Evolutionary conservation across 2,888 invertebrate genomes (phyloP).

Genomic region (Lamellibrachia columna): DNA sequence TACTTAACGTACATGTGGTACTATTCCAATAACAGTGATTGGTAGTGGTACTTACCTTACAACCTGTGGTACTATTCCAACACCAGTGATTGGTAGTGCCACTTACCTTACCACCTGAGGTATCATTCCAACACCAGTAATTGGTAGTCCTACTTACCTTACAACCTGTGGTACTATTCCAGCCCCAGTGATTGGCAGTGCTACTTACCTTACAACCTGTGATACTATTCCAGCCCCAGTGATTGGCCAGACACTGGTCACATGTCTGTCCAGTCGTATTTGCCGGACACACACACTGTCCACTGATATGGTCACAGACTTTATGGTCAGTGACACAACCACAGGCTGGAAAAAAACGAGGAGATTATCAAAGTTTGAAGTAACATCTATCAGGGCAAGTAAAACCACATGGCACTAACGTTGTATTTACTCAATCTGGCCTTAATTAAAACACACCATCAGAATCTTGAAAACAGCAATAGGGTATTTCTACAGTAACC

Average conservation of each 20-base stretch:
- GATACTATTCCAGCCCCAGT: slow-evolving; percentile 49
- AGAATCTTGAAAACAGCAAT: too few relatives aligned
- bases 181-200: not conserved
- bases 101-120: too few relatives aligned
- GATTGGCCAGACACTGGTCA: slow-evolving; percentile 66
- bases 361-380: not conserved
- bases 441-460: too few relatives aligned
- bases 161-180: too few relatives aligned
- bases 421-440: too few relatives aligned
- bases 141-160: too few relatives aligned
- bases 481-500: too few relatives aligned
- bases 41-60: too few relatives aligned
- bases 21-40: not conserved
- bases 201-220: slow-evolving; percentile 47
- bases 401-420: too few relatives aligned
- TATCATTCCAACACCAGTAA: not conserved
- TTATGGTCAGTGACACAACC: slow-evolving; percentile 43
- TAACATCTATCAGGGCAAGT: not conserved
- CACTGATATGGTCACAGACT: slow-evolving; percentile 47
- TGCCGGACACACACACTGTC: slow-evolving; percentile 74
- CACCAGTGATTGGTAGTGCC: too few relatives aligned
- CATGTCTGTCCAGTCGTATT: slow-evolving; percentile 78
- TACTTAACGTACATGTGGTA: too few relatives aligned
- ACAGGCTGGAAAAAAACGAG: slow-evolving; percentile 43
- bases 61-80: too few relatives aligned